Conservation (phyloP, 2,113 vertebrate genomes). For the Etheostoma cragini region DNA sequence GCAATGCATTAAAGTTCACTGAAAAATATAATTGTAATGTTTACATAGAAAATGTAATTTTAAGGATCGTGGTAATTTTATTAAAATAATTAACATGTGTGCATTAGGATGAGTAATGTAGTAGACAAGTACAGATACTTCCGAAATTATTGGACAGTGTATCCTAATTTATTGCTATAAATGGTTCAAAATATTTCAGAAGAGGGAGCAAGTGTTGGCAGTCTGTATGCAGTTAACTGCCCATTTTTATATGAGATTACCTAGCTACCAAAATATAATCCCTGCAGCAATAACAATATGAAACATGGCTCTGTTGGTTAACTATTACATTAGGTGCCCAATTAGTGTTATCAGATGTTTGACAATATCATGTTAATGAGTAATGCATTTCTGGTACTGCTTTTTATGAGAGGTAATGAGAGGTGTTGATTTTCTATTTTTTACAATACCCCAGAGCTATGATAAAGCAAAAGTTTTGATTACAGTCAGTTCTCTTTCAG, state of each 20-base stretch:
- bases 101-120: not conserved
- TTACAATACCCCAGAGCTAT: slow-evolving; percentile 4
- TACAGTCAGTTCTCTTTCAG: not conserved
- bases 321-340: not conserved
- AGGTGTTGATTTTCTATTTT: slow-evolving; percentile 19
- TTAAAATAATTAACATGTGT: not conserved
- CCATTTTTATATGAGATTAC: not conserved
- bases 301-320: not conserved
- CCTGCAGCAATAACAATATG: not conserved
- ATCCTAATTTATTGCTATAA: not conserved
- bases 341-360: slow-evolving; percentile 17
- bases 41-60: slow-evolving; percentile 4
- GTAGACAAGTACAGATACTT: no score
- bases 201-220: no score
- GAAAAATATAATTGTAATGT: not conserved
- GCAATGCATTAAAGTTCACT: not conserved
- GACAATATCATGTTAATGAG: slow-evolving; percentile 3
- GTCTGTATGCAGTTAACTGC: not conserved
- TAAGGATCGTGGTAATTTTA: not conserved
- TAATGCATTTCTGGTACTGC: not conserved
- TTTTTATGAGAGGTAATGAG: not conserved
- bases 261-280: not conserved
- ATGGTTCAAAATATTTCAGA: not conserved
- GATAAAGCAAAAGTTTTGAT: slow-evolving; percentile 17
- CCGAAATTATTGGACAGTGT: not conserved